Evolutionary conservation across 1,140 invertebrate genomes (phyloP), one percentile per base, ranked within the genome.

Genomic region (Coelopa frigida): DNA sequence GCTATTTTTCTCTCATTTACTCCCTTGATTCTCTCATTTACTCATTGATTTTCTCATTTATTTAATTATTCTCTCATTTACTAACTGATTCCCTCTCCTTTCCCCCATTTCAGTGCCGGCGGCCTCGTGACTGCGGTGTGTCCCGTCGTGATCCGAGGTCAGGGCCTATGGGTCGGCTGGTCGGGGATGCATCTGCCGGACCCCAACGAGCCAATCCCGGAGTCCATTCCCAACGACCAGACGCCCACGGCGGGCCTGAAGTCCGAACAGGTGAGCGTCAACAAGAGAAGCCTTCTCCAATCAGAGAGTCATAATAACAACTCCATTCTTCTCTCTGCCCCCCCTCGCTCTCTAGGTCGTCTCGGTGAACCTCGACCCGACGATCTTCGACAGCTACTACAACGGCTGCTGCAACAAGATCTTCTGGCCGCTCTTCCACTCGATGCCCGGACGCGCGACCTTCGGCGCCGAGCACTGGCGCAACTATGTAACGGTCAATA

Each of bases 381-480:
- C 75, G 38, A 70, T 84, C 44, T 91, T 91, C 55, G 82, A 90
- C 57, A 81, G 80, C 20, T 94, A 90, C 63, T 94, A 94, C 72
- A 92, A 93, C 73, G 89, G 89, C 1, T 91, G 87, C 62, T 93
- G 89, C 62, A 94, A 94, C 62, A 88, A 84, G 4, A 90, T 87
- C 1, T 89, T 93, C 59, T 94, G 89, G 89, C 89, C 89, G 0
- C 71, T 93, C 3, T 92, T 92, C 58, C 89, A 93, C 59, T 91
- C 87, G 2, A 91, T 92, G 88, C 87, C 88, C 0, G 88, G 78
- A 48, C 68, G 81, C 21, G 85, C 85, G 6, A 80, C 80, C 18
- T 89, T 89, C 59, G 81, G 80, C 37, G 79, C 77, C 0, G 85
- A 89, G 39, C 80, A 89, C 52, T 94, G 88, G 88, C 77, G 78